These are phyloP conservation scores for Manduca sexta DNA, from an alignment of 1,140 invertebrate species.

Conservation along the genomic window DNA sequence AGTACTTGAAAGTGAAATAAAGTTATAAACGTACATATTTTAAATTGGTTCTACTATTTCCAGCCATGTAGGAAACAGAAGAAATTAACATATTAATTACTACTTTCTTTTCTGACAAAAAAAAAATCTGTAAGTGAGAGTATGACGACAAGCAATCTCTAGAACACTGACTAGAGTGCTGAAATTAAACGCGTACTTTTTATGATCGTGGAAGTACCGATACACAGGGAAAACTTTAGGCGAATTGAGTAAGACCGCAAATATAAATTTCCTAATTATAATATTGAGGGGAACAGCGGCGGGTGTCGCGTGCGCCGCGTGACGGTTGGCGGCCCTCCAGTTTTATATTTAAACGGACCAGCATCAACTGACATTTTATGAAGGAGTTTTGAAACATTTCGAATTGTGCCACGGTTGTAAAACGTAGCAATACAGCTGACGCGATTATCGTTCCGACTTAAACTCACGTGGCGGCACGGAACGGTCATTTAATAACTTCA, in stretches of 20 bases:
- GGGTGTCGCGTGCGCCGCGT: constrained; percentile 33
- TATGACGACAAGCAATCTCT: too few species aligned
- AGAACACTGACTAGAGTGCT: too few species aligned
- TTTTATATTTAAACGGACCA: constrained; percentile 54
- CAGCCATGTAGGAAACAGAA: too few species aligned
- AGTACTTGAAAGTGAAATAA: too few species aligned
- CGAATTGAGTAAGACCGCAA: constrained; percentile 36
- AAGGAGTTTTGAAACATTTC: constrained; percentile 39
- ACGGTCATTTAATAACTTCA: too few species aligned
- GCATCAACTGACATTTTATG: constrained; percentile 52
- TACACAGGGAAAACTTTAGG: constrained; percentile 12
- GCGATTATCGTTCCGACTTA: neutral
- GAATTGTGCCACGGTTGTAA: constrained; percentile 16
- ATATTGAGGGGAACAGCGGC: constrained; percentile 44
- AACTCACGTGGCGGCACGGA: too few species aligned
- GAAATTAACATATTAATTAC: too few species aligned
- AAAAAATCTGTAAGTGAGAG: too few species aligned
- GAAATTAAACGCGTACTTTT: too few species aligned
- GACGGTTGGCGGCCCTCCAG: constrained; percentile 43
- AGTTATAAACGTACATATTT: too few species aligned
- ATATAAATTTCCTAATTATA: constrained; percentile 60
- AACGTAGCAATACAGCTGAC: constrained; percentile 14
- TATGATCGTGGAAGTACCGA: neutral
- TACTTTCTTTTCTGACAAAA: too few species aligned
- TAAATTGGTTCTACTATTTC: too few species aligned